Evolutionary conservation across 2,888 invertebrate species (phyloP), one percentile per base, ranked within the genome.

Genomic region (Escarpia spicata): DNA sequence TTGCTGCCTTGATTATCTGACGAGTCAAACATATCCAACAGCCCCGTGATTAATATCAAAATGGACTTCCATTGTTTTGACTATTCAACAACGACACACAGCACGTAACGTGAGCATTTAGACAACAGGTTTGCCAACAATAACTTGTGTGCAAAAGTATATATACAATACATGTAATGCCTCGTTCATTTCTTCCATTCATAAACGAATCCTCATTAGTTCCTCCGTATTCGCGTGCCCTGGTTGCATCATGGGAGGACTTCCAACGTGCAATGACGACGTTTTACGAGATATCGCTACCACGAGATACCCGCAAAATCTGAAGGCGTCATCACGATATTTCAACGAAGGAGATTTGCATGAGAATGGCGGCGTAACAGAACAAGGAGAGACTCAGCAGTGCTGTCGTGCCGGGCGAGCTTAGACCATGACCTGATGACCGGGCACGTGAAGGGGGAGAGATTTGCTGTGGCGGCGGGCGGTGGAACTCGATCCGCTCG

Each of bases 401-500:
- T 75, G 75, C 26, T 75, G 75, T 12, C 52, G 52, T n/a, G 75
- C 6, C 6, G 75, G 75, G 75, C 75, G n/a, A 26, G 75, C 26
- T 15, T n/a, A 75, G 75, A 75, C 75, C 75, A 26, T 75, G 75
- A 26, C 26, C 75, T 26, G 75, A 75, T 2, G 75, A 75, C 3
- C 75, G 75, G 6, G 75, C 75, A 19, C 75, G 75, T 92, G 44
- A 93, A 93, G 93, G 90, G 92, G n/a, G 92, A 92, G 15, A 52
- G 75, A 2, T 89, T 60, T 3, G 90, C 44, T 26, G 45, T 3
- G 91, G 58, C 45, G 91, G 58, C 31, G 92, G 91, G 37, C 58
- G 92, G 92, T 91, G 92, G 90, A 93, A 92, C n/a, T 92, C 52
- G 60, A 93, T 92, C 58, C 92, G 92, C 75, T 93, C 93, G 90